Percentiles rank a stretch among this genome's conserved stretches.
Evolutionary conservation across 1,140 invertebrate species (phyloP).

Genomic region (Lysiphlebus fabarum): DNA sequence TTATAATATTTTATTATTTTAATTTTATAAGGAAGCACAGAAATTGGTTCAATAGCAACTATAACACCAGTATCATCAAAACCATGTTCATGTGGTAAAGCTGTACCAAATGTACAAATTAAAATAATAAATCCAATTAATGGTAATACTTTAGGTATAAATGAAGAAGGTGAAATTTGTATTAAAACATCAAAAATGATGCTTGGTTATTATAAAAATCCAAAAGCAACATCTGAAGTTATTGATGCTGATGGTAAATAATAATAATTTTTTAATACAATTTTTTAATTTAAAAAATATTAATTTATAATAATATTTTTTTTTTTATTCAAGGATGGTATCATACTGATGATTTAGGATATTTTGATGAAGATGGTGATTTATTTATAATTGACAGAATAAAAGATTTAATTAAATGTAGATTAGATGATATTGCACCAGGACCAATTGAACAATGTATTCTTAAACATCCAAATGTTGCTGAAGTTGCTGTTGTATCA

Average conservation of each 20-base stretch:
- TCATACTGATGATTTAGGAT: slow-evolving; percentile 44
- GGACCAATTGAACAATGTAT: slow-evolving; percentile 64
- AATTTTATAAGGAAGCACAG: slow-evolving; percentile 38
- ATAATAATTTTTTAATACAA: too few species aligned
- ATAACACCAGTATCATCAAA: neutral
- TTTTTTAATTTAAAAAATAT: too few species aligned
- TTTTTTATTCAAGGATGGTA: slow-evolving; percentile 15
- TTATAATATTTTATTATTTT: slow-evolving; percentile 3
- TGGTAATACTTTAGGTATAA: slow-evolving; percentile 40
- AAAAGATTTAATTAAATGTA: slow-evolving; percentile 61
- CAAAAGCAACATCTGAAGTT: slow-evolving; percentile 57
- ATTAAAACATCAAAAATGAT: slow-evolving; percentile 45
- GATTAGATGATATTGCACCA: slow-evolving; percentile 34
- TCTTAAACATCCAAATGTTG: slow-evolving; percentile 61
- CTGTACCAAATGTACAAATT: slow-evolving; percentile 27
- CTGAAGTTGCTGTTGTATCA: slow-evolving; percentile 68
- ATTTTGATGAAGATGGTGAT: slow-evolving; percentile 46
- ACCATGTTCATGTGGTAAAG: slow-evolving; percentile 27
- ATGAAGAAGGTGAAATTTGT: slow-evolving; percentile 54
- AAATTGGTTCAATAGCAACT: slow-evolving; percentile 20
- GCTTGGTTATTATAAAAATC: slow-evolving; percentile 54
- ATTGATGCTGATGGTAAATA: slow-evolving; percentile 54
- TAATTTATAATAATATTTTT: neutral
- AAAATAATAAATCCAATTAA: slow-evolving; percentile 48
- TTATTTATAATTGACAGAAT: slow-evolving; percentile 58